Conservation (phyloP, 2,797 vertebrate species). For the Enteromius anoplus region DNA sequence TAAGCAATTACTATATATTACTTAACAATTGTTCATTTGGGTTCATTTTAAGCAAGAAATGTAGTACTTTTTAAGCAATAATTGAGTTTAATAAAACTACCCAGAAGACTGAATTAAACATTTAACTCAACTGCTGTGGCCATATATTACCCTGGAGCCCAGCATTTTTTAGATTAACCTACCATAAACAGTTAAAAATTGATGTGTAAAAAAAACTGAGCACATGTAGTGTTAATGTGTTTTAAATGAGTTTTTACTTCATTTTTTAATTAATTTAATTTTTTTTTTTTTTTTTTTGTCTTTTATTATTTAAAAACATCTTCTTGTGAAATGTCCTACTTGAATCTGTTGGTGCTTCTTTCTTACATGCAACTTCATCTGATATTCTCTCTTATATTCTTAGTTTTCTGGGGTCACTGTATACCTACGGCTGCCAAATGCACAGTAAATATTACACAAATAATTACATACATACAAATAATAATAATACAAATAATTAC, state of each 20-base stretch:
- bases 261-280: no score
- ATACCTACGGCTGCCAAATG: neutral
- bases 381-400: neutral
- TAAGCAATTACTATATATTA: neutral
- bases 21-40: no score
- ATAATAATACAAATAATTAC: constrained; percentile 78
- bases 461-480: no score
- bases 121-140: no score
- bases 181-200: neutral
- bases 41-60: no score
- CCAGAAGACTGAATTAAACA: no score
- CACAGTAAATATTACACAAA: neutral
- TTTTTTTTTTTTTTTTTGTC: no score
- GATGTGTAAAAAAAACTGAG: neutral
- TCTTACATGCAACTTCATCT: neutral
- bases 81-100: no score
- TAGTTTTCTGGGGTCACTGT: constrained; percentile 56
- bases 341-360: neutral
- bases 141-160: no score
- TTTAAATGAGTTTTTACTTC: neutral
- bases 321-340: neutral
- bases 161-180: neutral
- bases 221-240: neutral
- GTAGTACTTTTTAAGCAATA: no score
- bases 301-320: neutral